Evolutionary conservation across 1,140 invertebrate genomes (phyloP), one percentile per base, ranked within the genome.

Genomic region (Oreohelix idahoensis): DNA sequence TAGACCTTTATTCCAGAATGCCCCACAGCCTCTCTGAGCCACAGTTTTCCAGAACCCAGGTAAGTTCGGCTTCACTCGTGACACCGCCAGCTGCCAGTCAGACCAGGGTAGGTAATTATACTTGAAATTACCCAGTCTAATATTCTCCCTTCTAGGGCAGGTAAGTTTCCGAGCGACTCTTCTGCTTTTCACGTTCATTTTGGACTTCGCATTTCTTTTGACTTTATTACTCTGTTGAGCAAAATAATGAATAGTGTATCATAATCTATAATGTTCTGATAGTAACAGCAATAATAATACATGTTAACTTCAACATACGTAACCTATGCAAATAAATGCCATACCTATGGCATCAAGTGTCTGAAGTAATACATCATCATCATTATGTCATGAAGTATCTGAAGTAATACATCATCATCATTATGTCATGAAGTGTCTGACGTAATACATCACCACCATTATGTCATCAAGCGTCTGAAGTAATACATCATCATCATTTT

Each of bases 31-130:
- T 39, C 73, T 39, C 8, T 75, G 73, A 10, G 73, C 13, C 20
- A 75, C 1, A 11, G 5, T 39, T 49, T 49, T 75, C 73, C 73
- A 75, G 8, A 15, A 1, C 23, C 73, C 73, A 75, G 73, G 10
- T 17, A 8, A 23, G n/a, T 75, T 35, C 13, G 36, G 36, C 8
- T 39, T 42, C 20, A 15, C 17, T 32, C 13, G 36, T 5, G 42
- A 36, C n/a, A 49, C 73, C 20, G 73, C 73, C 13, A 42, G 42
- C 8, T 75, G 73, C 73, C 73, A 75, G 4, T 75, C 13, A 35
- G 73, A 75, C 73, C 73, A 75, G 15, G 73, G 42, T 36, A 75
- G 73, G n/a, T 75, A 23, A 39, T 45, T 45, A 38, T 42, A 75
- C 13, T 42, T 49, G n/a, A 75, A 75, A 29, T 49, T 11, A 32